phyloP scores from a whole-genome alignment of 1,140 invertebrate species.

The Drosophila asahinai region DNA sequence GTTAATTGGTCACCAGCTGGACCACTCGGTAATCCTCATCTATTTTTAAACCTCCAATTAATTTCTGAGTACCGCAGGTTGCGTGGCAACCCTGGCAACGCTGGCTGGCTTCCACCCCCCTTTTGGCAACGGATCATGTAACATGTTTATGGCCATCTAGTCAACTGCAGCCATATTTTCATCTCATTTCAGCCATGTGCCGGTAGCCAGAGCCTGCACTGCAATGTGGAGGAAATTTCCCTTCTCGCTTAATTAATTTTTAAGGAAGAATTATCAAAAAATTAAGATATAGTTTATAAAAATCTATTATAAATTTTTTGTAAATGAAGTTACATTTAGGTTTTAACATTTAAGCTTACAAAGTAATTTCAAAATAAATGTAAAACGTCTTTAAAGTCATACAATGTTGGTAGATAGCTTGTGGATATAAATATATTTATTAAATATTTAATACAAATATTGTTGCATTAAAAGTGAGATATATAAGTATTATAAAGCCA shows the following conservation, averaged over 20 bases:
- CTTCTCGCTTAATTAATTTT: too few relatives aligned
- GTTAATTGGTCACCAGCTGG: background rate
- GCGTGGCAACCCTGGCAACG: slow-evolving; percentile 18
- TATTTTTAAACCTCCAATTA: slow-evolving; percentile 22
- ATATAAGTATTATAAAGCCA: too few relatives aligned
- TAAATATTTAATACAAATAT: background rate
- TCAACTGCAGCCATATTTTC: slow-evolving; percentile 40
- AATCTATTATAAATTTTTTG: too few relatives aligned
- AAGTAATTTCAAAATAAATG: too few relatives aligned
- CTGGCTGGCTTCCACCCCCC: background rate
- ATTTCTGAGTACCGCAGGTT: slow-evolving; percentile 2
- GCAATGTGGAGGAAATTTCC: background rate
- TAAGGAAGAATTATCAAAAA: too few relatives aligned
- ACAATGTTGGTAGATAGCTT: too few relatives aligned
- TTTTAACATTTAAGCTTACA: too few relatives aligned
- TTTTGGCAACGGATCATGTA: slow-evolving; percentile 32
- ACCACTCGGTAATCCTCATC: background rate
- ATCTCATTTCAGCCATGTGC: slow-evolving; percentile 34
- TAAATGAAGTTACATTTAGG: too few relatives aligned
- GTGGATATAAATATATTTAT: background rate
- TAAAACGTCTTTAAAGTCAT: background rate
- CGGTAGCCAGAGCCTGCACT: slow-evolving; percentile 28
- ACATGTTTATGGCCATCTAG: slow-evolving; percentile 52
- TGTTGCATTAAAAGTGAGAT: background rate
- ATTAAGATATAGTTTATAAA: background rate